These are phyloP conservation scores for Spodoptera frugiperda DNA, from an alignment of 1,140 invertebrate genomes.

Conservation along the genomic window DNA sequence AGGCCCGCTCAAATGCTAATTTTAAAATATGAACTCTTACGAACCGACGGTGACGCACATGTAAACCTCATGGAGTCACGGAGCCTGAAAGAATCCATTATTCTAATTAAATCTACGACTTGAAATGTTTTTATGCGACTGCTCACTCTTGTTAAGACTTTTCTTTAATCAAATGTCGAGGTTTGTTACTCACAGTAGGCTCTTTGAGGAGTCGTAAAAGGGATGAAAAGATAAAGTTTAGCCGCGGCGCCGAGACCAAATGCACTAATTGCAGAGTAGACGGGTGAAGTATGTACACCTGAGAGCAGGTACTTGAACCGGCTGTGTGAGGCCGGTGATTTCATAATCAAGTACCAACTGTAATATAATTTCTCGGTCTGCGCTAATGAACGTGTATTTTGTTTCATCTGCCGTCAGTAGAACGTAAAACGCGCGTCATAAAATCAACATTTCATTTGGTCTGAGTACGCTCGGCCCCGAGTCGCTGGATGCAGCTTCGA, in stretches of 20 bases:
- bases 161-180: conserved; percentile 37
- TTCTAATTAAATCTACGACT: conserved; percentile 46
- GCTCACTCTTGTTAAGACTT: conserved; percentile 35
- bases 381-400: conserved; percentile 81
- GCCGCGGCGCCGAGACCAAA: conserved; percentile 16
- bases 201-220: conserved; percentile 36
- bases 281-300: conserved; percentile 35
- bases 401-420: conserved; percentile 72
- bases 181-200: conserved; percentile 35
- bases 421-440: conserved; percentile 67
- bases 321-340: conserved; percentile 61
- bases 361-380: conserved; percentile 76
- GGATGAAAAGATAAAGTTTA: conserved; percentile 44
- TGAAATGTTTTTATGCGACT: conserved; percentile 37
- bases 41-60: conserved; percentile 8
- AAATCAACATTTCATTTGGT: conserved; percentile 80
- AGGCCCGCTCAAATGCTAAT: conserved; percentile 46
- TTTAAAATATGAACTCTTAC: conserved; percentile 49
- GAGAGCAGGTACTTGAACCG: conserved; percentile 48
- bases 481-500: conserved; percentile 61
- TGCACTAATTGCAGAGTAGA: conserved; percentile 39
- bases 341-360: conserved; percentile 74
- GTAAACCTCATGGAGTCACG: conserved; percentile 6
- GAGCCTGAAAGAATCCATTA: conserved; percentile 37
- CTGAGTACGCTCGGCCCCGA: conserved; percentile 51